Percentiles rank a stretch among this genome's conserved stretches.
These are phyloP conservation scores for Adelphocoris suturalis DNA, from an alignment of 2,888 invertebrate species.

Conservation along the genomic window DNA sequence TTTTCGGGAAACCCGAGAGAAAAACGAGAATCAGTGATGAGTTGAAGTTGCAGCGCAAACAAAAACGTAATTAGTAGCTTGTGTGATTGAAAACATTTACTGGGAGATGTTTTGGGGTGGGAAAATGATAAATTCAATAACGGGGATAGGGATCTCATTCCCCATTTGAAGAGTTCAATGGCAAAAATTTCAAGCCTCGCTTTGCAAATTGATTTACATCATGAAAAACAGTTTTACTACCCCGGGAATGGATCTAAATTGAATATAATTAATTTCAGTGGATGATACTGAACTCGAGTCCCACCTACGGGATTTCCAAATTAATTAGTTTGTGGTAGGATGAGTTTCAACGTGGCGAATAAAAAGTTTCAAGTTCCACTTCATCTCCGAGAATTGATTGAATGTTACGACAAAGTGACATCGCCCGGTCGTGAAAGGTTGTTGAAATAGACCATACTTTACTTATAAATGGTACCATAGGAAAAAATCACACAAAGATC, in stretches of 20 bases:
- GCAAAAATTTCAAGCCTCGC: neutral
- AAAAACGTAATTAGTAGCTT: conserved; percentile 21
- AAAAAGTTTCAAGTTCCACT: too few relatives aligned
- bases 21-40: neutral
- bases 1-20: neutral
- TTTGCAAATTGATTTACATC: neutral
- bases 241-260: neutral
- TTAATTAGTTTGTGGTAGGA: too few relatives aligned
- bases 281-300: neutral
- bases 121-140: conserved; percentile 5
- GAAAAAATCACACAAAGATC: too few relatives aligned
- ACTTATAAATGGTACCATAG: too few relatives aligned
- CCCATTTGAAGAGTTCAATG: neutral
- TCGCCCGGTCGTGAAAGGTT: too few relatives aligned
- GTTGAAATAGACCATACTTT: too few relatives aligned
- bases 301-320: too few relatives aligned
- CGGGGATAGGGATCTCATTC: neutral
- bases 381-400: too few relatives aligned
- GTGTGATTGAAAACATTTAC: conserved; percentile 43
- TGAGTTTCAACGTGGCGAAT: too few relatives aligned
- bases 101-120: neutral
- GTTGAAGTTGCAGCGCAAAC: conserved; percentile 43
- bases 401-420: too few relatives aligned
- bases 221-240: neutral
- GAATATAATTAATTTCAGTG: neutral